These are phyloP conservation scores for Pseudolaguvia tuberculata DNA, from an alignment of 2,113 vertebrate species.

Conservation along the genomic window DNA sequence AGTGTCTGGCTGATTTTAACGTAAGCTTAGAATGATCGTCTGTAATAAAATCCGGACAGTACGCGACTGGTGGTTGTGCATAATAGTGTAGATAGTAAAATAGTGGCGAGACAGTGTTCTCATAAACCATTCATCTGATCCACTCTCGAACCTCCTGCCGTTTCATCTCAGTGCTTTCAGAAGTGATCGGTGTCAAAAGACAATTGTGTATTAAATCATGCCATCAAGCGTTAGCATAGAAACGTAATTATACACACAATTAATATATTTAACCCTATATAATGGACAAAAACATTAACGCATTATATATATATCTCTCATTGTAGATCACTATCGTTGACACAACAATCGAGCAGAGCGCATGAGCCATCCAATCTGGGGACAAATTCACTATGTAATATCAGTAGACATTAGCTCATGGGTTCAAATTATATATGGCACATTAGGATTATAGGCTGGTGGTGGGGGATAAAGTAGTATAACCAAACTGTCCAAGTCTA, in stretches of 20 bases:
- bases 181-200: constrained; percentile 19
- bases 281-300: constrained; percentile 48
- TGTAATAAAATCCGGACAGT: not conserved
- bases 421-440: not conserved
- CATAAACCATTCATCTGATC: not conserved
- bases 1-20: not conserved
- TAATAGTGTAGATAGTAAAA: constrained; percentile 9
- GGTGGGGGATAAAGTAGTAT: no score
- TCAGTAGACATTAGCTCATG: constrained; percentile 23
- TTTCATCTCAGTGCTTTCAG: constrained; percentile 6
- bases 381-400: constrained; percentile 20
- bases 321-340: constrained; percentile 58
- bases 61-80: constrained; percentile 13
- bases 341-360: constrained; percentile 17
- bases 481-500: not conserved
- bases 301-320: constrained; percentile 55
- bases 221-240: constrained; percentile 54
- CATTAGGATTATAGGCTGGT: not conserved
- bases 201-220: constrained; percentile 52
- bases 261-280: constrained; percentile 59
- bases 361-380: not conserved
- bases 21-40: not conserved
- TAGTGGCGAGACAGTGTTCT: not conserved
- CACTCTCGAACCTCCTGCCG: not conserved
- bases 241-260: constrained; percentile 58